Percentiles rank a stretch among this genome's conserved stretches.
These are phyloP conservation scores for Drosophila incognita DNA, from an alignment of 2,888 invertebrate genomes.

Conservation along the genomic window DNA sequence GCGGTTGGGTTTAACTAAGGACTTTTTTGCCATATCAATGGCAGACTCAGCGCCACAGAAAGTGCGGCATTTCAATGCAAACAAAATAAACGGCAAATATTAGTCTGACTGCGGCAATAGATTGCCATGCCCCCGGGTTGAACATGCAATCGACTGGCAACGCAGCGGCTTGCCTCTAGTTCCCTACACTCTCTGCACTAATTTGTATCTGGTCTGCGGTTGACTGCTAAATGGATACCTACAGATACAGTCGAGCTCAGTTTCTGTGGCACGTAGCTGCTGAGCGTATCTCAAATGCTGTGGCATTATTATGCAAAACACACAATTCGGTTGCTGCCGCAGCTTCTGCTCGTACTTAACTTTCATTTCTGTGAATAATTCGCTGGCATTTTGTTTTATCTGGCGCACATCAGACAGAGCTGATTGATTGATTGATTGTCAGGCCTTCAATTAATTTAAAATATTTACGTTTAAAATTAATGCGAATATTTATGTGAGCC, in stretches of 20 bases:
- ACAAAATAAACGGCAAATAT: conserved; percentile 14
- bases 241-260: conserved; percentile 35
- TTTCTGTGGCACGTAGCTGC: conserved; percentile 57
- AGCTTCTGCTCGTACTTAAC: conserved; percentile 18
- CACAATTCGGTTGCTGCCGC: conserved; percentile 25
- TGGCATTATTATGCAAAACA: conserved; percentile 72
- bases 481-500: not conserved
- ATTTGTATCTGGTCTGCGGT: conserved; percentile 68
- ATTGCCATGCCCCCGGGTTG: conserved; percentile 14
- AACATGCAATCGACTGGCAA: conserved; percentile 45
- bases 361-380: conserved; percentile 51
- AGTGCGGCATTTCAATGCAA: conserved; percentile 47
- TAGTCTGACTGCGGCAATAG: conserved; percentile 22
- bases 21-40: conserved; percentile 36
- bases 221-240: conserved; percentile 47
- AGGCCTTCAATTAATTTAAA: conserved; percentile 58
- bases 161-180: conserved; percentile 38
- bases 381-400: conserved; percentile 29
- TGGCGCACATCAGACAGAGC: conserved; percentile 55
- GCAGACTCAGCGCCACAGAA: conserved; percentile 30
- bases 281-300: conserved; percentile 10
- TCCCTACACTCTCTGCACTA: conserved; percentile 51
- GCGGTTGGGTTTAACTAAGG: conserved; percentile 27
- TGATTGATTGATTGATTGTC: conserved; percentile 57
- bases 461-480: conserved; percentile 21